These are phyloP conservation scores for Crambe crambe DNA, from an alignment of 37 sponge, comb jelly and placozoan species.

Conservation along the genomic window DNA sequence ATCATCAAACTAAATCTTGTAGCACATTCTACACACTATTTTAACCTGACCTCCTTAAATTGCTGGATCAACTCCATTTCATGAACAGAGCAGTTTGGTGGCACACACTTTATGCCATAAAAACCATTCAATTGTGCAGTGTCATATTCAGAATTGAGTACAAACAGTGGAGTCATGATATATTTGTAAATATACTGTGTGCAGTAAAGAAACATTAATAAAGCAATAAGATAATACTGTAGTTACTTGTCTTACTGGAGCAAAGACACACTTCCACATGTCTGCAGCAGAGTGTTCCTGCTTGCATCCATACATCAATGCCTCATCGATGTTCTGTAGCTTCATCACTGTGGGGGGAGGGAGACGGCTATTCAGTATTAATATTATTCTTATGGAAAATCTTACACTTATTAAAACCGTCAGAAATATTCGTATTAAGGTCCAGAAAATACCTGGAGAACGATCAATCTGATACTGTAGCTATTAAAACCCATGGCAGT, in stretches of 20 bases:
- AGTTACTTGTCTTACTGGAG: slow-evolving; percentile 53
- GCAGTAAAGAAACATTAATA: neutral
- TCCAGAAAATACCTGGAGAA: neutral
- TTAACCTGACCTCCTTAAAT: slow-evolving; percentile 31
- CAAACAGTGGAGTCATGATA: slow-evolving; percentile 76
- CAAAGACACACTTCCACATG: slow-evolving; percentile 80
- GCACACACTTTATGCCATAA: slow-evolving; percentile 50
- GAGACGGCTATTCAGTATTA: too few relatives aligned
- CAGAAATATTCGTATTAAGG: too few relatives aligned
- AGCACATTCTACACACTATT: neutral
- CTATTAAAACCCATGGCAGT: too few relatives aligned
- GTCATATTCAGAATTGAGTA: slow-evolving; percentile 71
- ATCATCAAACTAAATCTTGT: neutral
- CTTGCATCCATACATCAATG: too few relatives aligned
- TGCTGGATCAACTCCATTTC: slow-evolving; percentile 53
- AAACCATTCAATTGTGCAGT: slow-evolving; percentile 70
- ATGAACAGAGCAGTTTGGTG: slow-evolving; percentile 57
- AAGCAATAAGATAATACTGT: neutral
- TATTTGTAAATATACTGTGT: slow-evolving; percentile 70
- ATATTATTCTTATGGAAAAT: neutral
- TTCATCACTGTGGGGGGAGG: too few relatives aligned
- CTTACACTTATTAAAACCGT: neutral
- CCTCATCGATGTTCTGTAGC: too few relatives aligned
- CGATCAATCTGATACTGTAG: too few relatives aligned
- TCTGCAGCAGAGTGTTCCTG: neutral